Percentiles rank a stretch among this genome's conserved stretches.
phyloP scores from a whole-genome alignment of 2,797 vertebrate genomes.

The Lerista edwardsae region DNA sequence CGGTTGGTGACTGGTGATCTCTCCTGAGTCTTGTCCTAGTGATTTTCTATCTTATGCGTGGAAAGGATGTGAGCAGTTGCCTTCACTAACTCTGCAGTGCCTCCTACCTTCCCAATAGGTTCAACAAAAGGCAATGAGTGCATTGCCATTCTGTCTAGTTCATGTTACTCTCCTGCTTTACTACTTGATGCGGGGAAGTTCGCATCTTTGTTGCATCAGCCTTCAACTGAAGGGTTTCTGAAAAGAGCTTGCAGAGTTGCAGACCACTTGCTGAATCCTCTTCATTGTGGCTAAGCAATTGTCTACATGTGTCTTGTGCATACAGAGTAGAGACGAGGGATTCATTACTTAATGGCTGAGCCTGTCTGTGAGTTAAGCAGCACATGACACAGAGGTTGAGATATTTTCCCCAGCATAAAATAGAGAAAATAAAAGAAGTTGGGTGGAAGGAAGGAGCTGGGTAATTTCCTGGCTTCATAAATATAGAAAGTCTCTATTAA shows the following conservation, averaged over 20 bases:
- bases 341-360: not conserved
- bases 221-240: slow-evolving; percentile 61
- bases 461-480: slow-evolving; percentile 23
- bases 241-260: slow-evolving; percentile 42
- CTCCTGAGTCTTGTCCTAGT: not conserved
- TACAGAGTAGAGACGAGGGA: not conserved
- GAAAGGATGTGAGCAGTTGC: not conserved
- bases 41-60: slow-evolving; percentile 27
- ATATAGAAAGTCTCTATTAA: no score
- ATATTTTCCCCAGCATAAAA: not conserved
- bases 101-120: not conserved
- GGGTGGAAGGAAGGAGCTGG: not conserved
- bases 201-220: slow-evolving; percentile 44
- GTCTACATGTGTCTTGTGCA: not conserved
- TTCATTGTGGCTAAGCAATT: slow-evolving; percentile 52
- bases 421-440: not conserved
- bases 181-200: not conserved
- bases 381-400: no score
- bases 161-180: slow-evolving; percentile 35
- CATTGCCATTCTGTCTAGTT: slow-evolving; percentile 43
- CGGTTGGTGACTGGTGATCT: not conserved
- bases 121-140: not conserved
- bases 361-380: not conserved
- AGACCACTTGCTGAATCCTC: slow-evolving; percentile 20
- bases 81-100: not conserved